Percentiles rank a stretch among this genome's conserved stretches.
Conservation (phyloP, 2,797 vertebrate genomes). For the Rhynchonycteris naso region DNA sequence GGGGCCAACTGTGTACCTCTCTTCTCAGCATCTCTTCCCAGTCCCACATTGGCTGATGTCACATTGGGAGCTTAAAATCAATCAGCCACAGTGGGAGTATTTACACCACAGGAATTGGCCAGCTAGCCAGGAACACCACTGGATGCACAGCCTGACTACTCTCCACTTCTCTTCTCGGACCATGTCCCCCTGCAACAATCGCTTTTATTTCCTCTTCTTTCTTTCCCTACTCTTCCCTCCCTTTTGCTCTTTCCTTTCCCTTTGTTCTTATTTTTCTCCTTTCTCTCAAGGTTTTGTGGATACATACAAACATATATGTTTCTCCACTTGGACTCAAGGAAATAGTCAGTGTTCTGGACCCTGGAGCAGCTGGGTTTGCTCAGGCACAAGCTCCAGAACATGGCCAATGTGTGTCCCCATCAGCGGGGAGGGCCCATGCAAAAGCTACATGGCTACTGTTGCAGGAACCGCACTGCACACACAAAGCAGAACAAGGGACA, state of each 20-base stretch:
- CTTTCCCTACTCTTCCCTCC: background rate
- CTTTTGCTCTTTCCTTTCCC: background rate
- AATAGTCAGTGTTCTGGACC: background rate
- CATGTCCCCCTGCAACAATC: background rate
- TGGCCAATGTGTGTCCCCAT: background rate
- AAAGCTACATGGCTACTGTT: background rate
- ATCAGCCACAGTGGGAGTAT: background rate
- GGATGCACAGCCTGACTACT: background rate
- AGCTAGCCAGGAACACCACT: background rate
- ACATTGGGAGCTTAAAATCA: background rate
- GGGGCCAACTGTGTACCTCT: fast-evolving
- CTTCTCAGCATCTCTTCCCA: background rate
- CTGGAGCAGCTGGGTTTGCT: background rate
- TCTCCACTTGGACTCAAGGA: background rate
- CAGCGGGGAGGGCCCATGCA: no score
- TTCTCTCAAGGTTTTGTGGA: background rate
- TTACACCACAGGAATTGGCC: background rate
- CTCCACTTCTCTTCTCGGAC: background rate
- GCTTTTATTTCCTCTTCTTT: background rate
- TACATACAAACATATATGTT: background rate
- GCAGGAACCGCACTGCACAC: background rate
- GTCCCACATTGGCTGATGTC: background rate
- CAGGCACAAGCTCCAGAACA: background rate
- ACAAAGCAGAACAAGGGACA: background rate
- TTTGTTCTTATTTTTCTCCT: background rate